Base-by-base conservation (phyloP, 2,888 invertebrate genomes). In the Trachelus stipa region DNA sequence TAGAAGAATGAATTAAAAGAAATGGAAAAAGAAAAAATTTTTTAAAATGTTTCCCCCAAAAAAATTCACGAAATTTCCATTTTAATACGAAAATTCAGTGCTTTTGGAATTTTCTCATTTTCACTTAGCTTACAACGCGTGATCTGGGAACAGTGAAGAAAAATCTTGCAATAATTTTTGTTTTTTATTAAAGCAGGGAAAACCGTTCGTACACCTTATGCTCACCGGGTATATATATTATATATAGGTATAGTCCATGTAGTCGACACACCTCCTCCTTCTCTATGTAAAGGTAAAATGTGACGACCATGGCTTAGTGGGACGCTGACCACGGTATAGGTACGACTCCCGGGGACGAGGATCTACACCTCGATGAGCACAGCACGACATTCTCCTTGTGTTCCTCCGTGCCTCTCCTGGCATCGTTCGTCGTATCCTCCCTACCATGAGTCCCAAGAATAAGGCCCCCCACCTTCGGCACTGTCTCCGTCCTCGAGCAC, bases 331-430 rank as follows among this genome's bases (percentile, higher is more conserved):
- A 90, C 89, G 88, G 88, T 69, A 69, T 86, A 88, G 87, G 86
- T 87, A 87, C 88, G 89, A 90, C 87, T 87, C 86, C 75, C 82
- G 90, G 89, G 90, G 90, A 91, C 91, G 90, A 91, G 91, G 91
- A 91, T 91, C 88, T 91, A 90, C 91, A 90, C 90, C 89, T 91
- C 91, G 91, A 90, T 91, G 91, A 91, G 85, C 91, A 91, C 91
- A 89, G 88, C 90, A 88, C 88, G 89, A 89, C 89, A 89, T 87
- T 88, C 89, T 87, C 88, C 87, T 88, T 87, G 86, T 86, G 76
- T 81, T 80, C 79, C 84, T 75, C 77, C 73, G 79, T 80, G 78
- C 82, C 82, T 81, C 68, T 77, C 74, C 74, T 40, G 34, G n/a
- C 31, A 23, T 77, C 73, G 77, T 73, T 73, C 75, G 76, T 73